Conservation (phyloP, 2,888 invertebrate species). For the Rhagonycha fulva region DNA sequence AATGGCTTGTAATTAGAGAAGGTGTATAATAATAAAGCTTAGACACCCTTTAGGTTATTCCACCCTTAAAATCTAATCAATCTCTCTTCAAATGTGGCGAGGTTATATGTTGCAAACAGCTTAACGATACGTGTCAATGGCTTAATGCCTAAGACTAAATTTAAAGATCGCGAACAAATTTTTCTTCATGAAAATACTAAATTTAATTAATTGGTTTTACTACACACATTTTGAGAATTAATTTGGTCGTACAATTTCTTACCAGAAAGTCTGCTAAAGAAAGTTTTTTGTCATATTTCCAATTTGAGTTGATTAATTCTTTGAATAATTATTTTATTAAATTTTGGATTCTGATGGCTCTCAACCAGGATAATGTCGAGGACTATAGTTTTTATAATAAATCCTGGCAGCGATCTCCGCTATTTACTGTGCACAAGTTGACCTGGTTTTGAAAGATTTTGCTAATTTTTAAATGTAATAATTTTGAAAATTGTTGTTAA, state of each 20-base stretch:
- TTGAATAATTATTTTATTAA: too few relatives aligned
- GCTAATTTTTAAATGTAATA: too few relatives aligned
- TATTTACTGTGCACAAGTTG: too few relatives aligned
- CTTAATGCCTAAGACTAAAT: slow-evolving; percentile 9
- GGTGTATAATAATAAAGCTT: background rate
- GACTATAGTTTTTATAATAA: too few relatives aligned
- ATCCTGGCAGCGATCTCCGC: too few relatives aligned
- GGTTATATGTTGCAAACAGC: slow-evolving; percentile 11
- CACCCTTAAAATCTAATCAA: slow-evolving; percentile 18
- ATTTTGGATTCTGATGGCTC: too few relatives aligned
- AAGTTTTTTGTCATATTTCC: too few relatives aligned
- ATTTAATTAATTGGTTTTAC: background rate
- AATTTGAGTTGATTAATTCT: too few relatives aligned
- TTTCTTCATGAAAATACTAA: background rate
- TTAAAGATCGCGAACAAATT: background rate
- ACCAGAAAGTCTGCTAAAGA: background rate
- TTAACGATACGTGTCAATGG: slow-evolving; percentile 12
- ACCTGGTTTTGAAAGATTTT: too few relatives aligned
- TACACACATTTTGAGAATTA: background rate
- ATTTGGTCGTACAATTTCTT: background rate
- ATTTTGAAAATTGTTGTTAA: too few relatives aligned
- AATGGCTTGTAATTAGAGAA: background rate
- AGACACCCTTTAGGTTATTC: background rate
- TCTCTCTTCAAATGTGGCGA: slow-evolving; percentile 15
- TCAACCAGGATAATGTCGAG: too few relatives aligned